A percentile compares a stretch with the other conserved stretches of the same genome.
phyloP scores from a whole-genome alignment of 2,888 invertebrate species.

The Lasioglossum oenotherae region DNA sequence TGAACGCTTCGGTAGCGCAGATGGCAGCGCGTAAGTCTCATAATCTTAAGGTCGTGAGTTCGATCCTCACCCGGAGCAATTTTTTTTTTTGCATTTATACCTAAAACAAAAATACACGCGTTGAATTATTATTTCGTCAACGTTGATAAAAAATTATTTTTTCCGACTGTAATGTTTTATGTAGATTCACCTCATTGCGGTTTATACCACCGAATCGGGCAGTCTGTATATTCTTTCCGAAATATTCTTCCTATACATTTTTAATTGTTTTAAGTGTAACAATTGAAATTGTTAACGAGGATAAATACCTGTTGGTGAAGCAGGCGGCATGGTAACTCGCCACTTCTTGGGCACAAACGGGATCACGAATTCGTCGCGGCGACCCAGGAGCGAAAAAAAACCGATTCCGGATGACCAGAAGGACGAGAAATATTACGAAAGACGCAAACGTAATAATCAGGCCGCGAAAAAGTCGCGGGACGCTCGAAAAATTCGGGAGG shows the following conservation, averaged over 20 bases:
- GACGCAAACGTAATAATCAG: constrained; percentile 94
- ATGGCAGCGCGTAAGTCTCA: constrained; percentile 83
- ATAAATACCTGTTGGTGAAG: constrained; percentile 21
- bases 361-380: constrained; percentile 77
- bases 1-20: constrained; percentile 80
- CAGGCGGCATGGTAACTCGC: constrained; percentile 60
- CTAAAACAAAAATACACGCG: neutral
- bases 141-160: neutral
- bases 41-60: constrained; percentile 94
- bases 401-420: constrained; percentile 95
- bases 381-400: constrained; percentile 92
- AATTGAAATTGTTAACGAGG: neutral
- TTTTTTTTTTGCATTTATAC: constrained; percentile 68
- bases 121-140: neutral
- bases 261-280: too few species aligned
- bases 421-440: constrained; percentile 95
- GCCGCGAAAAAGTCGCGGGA: constrained; percentile 97
- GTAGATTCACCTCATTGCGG: neutral
- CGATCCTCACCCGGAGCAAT: constrained; percentile 95
- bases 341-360: constrained; percentile 66
- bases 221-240: neutral
- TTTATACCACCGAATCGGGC: neutral
- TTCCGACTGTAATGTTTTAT: too few species aligned
- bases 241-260: neutral
- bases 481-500: constrained; percentile 93